Evolutionary conservation across 2,888 invertebrate species (phyloP), one percentile per base, ranked within the genome.

Genomic region (Scrobipalpa atriplicella): DNA sequence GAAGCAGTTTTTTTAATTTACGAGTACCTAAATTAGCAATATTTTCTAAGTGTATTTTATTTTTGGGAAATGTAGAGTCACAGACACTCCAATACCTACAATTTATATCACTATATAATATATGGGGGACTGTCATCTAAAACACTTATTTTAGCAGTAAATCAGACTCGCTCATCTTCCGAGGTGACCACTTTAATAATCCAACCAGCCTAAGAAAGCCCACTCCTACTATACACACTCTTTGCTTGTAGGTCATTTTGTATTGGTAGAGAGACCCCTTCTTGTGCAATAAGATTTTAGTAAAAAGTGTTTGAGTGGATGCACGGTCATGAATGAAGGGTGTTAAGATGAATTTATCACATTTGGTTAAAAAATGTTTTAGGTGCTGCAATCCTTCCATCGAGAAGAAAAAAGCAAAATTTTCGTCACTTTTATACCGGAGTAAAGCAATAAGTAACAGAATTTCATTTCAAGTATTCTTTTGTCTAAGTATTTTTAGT

Each of bases 81-180:
- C 6, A 19, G 18, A 39, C 9, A 61, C 16, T 61, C 39, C 61
- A 58, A 36, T 73, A 71, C n/a, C n/a, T n/a, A n/a, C 65, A 43
- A 65, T 13, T 67, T 68, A 70, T 69, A 68, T 71, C 65, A 71
- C 70, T 68, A 72, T 72, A 75, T n/a, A n/a, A n/a, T n/a, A n/a
- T n/a, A n/a, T n/a, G 73, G 77, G 80, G 79, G 75, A 76, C 72
- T 72, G 73, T 70, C 75, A 73, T 61, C 13, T 58, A 66, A 64
- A 74, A 72, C 73, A 78, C 77, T 79, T 79, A 81, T 81, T 83
- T 78, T 73, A 69, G 73, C 73, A 80, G 81, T 87, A 87, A 85
- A 87, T 87, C 86, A 87, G 79, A 71, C 82, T 87, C 82, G 83
- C 73, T 76, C 58, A 73, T 74, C 78, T 82, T 82, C 77, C 79